phyloP scores from a whole-genome alignment of 2,888 invertebrate species.

The Aphrophora alni region DNA sequence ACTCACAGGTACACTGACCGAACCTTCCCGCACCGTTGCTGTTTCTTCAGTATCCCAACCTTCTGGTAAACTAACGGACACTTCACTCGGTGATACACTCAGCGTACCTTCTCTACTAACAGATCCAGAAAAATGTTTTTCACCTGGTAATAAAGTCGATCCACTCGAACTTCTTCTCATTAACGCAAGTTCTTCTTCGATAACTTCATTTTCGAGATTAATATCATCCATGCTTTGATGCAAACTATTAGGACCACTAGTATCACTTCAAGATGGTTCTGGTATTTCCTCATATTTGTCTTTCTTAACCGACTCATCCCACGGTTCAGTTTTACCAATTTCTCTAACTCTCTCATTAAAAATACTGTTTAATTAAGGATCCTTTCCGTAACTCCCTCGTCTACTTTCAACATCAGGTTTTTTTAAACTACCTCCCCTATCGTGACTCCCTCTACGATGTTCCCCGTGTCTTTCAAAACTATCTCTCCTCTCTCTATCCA shows the following conservation, averaged over 20 bases:
- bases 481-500: conserved; percentile 29
- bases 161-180: conserved; percentile 54
- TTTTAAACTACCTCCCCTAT: neutral
- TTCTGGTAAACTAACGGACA: conserved; percentile 57
- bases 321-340: too few species aligned
- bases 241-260: conserved; percentile 88
- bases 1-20: conserved; percentile 34
- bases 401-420: neutral
- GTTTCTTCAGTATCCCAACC: conserved; percentile 57
- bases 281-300: conserved; percentile 57
- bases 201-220: conserved; percentile 69
- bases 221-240: conserved; percentile 75
- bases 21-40: conserved; percentile 56
- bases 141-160: conserved; percentile 55
- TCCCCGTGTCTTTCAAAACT: neutral
- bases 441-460: neutral
- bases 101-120: conserved; percentile 58
- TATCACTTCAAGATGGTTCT: conserved; percentile 78
- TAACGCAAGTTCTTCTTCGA: conserved; percentile 57
- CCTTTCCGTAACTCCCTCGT: neutral
- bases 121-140: conserved; percentile 56
- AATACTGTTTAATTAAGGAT: neutral
- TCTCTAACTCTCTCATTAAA: neutral
- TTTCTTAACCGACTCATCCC: neutral
- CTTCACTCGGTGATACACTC: conserved; percentile 57